Conservation (phyloP, 2,888 invertebrate genomes). For the Altica lythri region DNA sequence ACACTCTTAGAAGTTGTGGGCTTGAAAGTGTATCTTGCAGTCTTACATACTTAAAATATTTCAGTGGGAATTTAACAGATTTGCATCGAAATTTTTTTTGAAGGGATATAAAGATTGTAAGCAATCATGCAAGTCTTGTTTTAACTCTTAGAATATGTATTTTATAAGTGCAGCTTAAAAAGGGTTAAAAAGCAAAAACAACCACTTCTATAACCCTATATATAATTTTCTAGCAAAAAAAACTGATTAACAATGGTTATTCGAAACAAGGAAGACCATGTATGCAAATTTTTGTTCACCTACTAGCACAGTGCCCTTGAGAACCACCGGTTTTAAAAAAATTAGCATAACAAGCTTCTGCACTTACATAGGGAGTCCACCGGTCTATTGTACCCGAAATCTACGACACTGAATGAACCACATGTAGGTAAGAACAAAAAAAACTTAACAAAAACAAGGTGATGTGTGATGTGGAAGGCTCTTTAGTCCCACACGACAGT, state of each 20-base stretch:
- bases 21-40: no score
- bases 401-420: slow-evolving; percentile 28
- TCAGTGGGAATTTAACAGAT: no score
- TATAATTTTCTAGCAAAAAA: no score
- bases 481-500: slow-evolving; percentile 34
- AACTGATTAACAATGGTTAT: background rate
- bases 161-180: no score
- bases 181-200: no score
- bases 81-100: no score
- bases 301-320: slow-evolving; percentile 19
- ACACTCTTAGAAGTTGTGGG: no score
- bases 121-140: no score
- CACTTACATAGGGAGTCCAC: slow-evolving; percentile 14
- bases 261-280: slow-evolving; percentile 5
- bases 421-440: slow-evolving; percentile 46
- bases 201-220: no score
- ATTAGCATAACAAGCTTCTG: slow-evolving; percentile 26
- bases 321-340: slow-evolving; percentile 15
- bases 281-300: slow-evolving; percentile 15
- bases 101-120: no score
- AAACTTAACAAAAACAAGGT: slow-evolving; percentile 50
- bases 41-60: no score
- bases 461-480: slow-evolving; percentile 23
- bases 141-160: no score
- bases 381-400: slow-evolving; percentile 12